phyloP scores from a whole-genome alignment of 2,888 invertebrate species.

The Strigamia maritima region DNA sequence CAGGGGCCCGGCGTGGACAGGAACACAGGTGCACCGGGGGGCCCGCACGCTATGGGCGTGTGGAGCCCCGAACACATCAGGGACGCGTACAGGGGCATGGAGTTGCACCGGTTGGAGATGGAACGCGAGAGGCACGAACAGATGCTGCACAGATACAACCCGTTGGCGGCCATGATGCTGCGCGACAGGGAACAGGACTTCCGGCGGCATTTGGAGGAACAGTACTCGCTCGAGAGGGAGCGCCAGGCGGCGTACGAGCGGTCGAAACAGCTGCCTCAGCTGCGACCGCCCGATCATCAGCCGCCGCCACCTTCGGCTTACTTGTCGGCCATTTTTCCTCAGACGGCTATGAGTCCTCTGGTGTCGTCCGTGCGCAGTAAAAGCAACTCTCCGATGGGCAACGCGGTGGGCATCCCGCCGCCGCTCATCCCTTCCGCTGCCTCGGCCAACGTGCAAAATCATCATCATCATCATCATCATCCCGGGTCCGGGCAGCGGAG shows the following conservation, averaged over 20 bases:
- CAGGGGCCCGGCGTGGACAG: neutral
- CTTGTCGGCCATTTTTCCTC: conserved; percentile 36
- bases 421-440: conserved; percentile 42
- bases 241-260: conserved; percentile 39
- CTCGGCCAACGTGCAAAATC: conserved; percentile 40
- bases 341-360: conserved; percentile 35
- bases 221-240: conserved; percentile 41
- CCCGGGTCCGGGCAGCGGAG: conserved; percentile 40
- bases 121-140: conserved; percentile 41
- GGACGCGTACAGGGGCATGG: conserved; percentile 40
- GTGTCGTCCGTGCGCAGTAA: conserved; percentile 39
- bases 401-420: conserved; percentile 40
- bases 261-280: conserved; percentile 15
- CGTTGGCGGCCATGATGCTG: conserved; percentile 40
- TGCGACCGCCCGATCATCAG: conserved; percentile 37
- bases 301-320: neutral
- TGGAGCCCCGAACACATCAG: conserved; percentile 38
- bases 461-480: neutral
- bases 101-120: conserved; percentile 40
- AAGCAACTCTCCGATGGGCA: conserved; percentile 42
- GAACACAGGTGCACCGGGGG: neutral
- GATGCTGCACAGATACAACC: conserved; percentile 41
- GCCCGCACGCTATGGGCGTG: conserved; percentile 37
- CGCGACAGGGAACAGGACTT: conserved; percentile 39
- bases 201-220: conserved; percentile 40